Evolutionary conservation across 1,140 invertebrate genomes (phyloP).

Genomic region (Mylabris phalerata): DNA sequence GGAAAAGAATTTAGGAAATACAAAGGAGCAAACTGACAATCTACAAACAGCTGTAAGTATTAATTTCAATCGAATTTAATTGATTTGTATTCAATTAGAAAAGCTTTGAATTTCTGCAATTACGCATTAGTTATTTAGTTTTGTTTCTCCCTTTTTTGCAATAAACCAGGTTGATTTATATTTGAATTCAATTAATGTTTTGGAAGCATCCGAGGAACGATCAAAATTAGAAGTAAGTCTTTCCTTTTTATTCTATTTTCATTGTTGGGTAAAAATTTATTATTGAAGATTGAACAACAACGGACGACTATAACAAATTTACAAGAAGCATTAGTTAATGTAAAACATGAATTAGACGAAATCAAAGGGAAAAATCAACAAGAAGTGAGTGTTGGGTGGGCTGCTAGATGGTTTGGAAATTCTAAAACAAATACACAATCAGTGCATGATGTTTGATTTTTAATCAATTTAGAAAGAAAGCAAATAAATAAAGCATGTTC

Average conservation of each 20-base stretch:
- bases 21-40: constrained; percentile 31
- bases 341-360: constrained; percentile 36
- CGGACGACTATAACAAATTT: constrained; percentile 33
- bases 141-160: constrained; percentile 13
- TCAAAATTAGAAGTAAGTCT: constrained; percentile 31
- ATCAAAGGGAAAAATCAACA: constrained; percentile 27
- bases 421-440: constrained; percentile 21
- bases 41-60: constrained; percentile 35
- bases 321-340: constrained; percentile 31
- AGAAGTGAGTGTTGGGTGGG: constrained; percentile 38
- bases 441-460: constrained; percentile 36
- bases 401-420: constrained; percentile 33
- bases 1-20: constrained; percentile 23
- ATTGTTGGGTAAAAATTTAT: not conserved
- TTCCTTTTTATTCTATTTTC: not conserved
- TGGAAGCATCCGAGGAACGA: constrained; percentile 33
- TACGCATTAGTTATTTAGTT: not conserved
- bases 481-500: not conserved
- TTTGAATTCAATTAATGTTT: constrained; percentile 32
- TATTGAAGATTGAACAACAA: constrained; percentile 33
- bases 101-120: constrained; percentile 1
- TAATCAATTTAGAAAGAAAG: not conserved
- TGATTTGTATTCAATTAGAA: not conserved
- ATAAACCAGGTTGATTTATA: constrained; percentile 35
- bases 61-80: not conserved